These are phyloP conservation scores for Coenobita brevimanus DNA, from an alignment of 1,140 invertebrate species.

Conservation along the genomic window DNA sequence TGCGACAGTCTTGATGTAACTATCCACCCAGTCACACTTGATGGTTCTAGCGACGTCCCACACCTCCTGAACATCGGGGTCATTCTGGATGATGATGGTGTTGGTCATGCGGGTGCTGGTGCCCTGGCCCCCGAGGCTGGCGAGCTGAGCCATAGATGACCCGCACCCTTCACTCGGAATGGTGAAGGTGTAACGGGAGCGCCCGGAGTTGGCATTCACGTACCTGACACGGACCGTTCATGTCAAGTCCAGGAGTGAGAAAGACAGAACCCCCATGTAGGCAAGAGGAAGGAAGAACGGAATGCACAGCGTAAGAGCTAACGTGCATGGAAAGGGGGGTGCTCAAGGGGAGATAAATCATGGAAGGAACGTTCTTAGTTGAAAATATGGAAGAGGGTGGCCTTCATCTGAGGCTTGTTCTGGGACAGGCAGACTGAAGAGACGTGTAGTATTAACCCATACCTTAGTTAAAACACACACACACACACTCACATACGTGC, in stretches of 20 bases:
- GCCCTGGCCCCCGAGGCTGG: conserved; percentile 21
- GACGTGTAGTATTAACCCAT: too few relatives aligned
- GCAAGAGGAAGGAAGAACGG: not conserved
- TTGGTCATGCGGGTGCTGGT: conserved; percentile 66
- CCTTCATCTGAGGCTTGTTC: too few relatives aligned
- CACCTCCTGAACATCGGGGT: conserved; percentile 72
- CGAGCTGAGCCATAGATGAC: conserved; percentile 25
- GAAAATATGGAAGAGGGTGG: too few relatives aligned
- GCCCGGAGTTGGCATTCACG: conserved; percentile 44
- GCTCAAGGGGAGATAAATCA: not conserved
- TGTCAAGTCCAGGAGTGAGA: conserved; percentile 48
- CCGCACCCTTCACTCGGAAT: conserved; percentile 58
- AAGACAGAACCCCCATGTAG: not conserved
- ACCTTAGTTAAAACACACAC: too few relatives aligned
- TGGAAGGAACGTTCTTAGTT: too few relatives aligned
- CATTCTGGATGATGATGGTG: conserved; percentile 69
- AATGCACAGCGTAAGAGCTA: not conserved
- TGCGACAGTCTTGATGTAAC: conserved; percentile 76
- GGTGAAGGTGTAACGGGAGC: conserved; percentile 44
- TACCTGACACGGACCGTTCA: conserved; percentile 61
- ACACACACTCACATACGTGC: too few relatives aligned
- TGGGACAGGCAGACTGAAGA: too few relatives aligned
- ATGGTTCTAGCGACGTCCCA: conserved; percentile 79
- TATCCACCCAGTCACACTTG: conserved; percentile 75
- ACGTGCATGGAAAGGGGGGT: not conserved